Evolutionary conservation across 1,140 invertebrate species (phyloP).

Genomic region (Drosophila ohnishii): DNA sequence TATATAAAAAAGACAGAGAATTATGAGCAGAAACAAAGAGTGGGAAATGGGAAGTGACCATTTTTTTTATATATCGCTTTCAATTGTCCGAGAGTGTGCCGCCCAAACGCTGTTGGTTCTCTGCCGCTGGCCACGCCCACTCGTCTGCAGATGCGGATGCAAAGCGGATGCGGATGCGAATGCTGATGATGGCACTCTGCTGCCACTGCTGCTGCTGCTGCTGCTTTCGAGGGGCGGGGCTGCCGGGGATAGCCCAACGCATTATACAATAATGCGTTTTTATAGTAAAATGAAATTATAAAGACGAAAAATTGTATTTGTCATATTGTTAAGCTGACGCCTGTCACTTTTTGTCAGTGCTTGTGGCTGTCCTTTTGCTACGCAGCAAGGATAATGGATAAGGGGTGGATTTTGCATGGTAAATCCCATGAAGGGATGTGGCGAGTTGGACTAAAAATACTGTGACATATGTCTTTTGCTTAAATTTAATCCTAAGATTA

Average conservation of each 20-base stretch:
- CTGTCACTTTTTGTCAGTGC: conserved; percentile 62
- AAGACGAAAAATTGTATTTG: conserved; percentile 80
- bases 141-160: conserved; percentile 33
- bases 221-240: conserved; percentile 5
- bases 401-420: background rate
- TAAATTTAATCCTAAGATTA: no score
- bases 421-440: conserved; percentile 2
- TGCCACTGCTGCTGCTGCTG: background rate
- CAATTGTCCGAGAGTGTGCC: conserved; percentile 71
- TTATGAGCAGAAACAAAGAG: conserved; percentile 59
- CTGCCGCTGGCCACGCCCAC: conserved; percentile 42
- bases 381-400: background rate
- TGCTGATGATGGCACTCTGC: conserved; percentile 41
- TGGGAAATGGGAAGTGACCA: conserved; percentile 34
- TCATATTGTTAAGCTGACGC: conserved; percentile 80
- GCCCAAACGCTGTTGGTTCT: conserved; percentile 54
- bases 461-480: no score
- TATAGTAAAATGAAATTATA: conserved; percentile 75
- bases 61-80: conserved; percentile 74
- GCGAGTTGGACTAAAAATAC: background rate
- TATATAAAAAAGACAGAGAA: conserved; percentile 28
- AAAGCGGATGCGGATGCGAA: conserved; percentile 17
- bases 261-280: conserved; percentile 79
- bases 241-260: conserved; percentile 47
- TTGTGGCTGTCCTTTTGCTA: conserved; percentile 40